These are phyloP conservation scores for Mormoops blainvillei DNA, from an alignment of 2,113 vertebrate genomes.

Conservation along the genomic window DNA sequence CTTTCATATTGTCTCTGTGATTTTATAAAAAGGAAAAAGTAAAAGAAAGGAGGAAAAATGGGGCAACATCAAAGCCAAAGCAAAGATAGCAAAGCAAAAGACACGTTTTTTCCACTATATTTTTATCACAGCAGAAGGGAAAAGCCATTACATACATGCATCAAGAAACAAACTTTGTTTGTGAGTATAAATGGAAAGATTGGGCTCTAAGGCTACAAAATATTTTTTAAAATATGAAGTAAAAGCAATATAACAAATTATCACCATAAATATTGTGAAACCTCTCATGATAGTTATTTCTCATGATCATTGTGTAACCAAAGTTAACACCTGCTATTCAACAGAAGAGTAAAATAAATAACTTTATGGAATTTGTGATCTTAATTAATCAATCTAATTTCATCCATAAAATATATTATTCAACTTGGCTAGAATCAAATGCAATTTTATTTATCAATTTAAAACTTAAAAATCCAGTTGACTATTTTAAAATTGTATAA, in stretches of 20 bases:
- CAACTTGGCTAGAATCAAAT: conserved; percentile 65
- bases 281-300: conserved; percentile 66
- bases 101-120: not conserved
- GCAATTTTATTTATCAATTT: conserved; percentile 67
- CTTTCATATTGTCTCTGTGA: not conserved
- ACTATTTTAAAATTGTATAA: conserved; percentile 64
- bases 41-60: not conserved
- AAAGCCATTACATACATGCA: not conserved
- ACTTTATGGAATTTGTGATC: conserved; percentile 52
- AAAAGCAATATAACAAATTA: conserved; percentile 62
- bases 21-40: not conserved
- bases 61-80: not conserved
- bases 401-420: conserved; percentile 58
- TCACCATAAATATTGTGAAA: conserved; percentile 65
- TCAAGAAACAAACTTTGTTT: not conserved
- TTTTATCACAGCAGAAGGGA: not conserved
- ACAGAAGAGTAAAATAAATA: conserved; percentile 63
- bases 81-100: not conserved
- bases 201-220: not conserved
- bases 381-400: conserved; percentile 72
- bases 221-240: conserved; percentile 66
- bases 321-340: conserved; percentile 63
- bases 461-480: conserved; percentile 66
- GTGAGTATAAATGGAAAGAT: not conserved
- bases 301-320: conserved; percentile 47